Evolutionary conservation across 2,113 vertebrate genomes (phyloP).

Genomic region (Oplegnathus fasciatus): DNA sequence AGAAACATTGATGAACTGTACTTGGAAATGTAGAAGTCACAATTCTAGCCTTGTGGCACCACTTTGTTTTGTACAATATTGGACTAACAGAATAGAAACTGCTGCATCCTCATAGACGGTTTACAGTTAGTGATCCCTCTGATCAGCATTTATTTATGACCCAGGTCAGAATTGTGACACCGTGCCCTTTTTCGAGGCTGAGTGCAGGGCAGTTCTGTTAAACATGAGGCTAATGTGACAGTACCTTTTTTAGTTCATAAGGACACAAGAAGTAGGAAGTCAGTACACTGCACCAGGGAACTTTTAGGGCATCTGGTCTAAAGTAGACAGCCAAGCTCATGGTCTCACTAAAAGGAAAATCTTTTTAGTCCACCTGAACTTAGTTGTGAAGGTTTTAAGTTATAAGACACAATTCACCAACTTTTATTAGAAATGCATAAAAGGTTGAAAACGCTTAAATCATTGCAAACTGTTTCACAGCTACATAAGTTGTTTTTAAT

Average conservation of each 20-base stretch:
- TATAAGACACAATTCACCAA: neutral
- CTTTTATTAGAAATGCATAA: conserved; percentile 18
- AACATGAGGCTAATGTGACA: conserved; percentile 1
- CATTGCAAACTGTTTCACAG: conserved; percentile 39
- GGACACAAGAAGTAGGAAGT: conserved; percentile 22
- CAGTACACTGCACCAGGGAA: conserved; percentile 9
- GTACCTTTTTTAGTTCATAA: neutral
- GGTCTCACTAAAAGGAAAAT: conserved; percentile 2
- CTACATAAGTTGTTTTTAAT: conserved; percentile 16
- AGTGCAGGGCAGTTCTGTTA: neutral
- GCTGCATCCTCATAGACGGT: neutral
- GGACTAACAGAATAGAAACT: neutral
- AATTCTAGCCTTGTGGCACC: neutral
- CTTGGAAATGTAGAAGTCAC: neutral
- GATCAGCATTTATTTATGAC: conserved; percentile 9
- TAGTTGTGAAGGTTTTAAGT: neutral
- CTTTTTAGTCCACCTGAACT: neutral
- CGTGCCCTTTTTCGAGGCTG: neutral
- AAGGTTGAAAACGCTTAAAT: conserved; percentile 17
- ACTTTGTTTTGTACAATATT: neutral
- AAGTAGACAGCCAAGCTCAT: conserved; percentile 6
- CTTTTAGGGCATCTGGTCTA: conserved; percentile 13
- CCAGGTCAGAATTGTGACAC: neutral
- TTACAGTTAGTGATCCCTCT: neutral
- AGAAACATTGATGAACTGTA: conserved; percentile 13